These are phyloP conservation scores for Nipponia nippon DNA, from an alignment of 2,113 vertebrate genomes.

Conservation along the genomic window DNA sequence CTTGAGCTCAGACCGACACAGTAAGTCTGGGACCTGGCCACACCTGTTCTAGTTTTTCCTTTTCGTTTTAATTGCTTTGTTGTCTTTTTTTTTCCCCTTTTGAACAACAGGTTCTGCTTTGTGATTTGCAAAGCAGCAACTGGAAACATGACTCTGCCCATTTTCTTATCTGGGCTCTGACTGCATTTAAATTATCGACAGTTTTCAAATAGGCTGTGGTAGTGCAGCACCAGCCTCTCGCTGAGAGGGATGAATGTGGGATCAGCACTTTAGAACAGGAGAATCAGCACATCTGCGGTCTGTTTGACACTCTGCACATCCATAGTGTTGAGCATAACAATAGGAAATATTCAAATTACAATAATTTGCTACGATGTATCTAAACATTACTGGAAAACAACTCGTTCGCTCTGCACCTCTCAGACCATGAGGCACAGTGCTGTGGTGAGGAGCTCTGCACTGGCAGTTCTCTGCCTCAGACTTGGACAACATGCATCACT, in stretches of 20 bases:
- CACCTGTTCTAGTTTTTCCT: not conserved
- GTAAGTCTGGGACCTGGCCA: not conserved
- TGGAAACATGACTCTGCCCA: not conserved
- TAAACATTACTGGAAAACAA: not conserved
- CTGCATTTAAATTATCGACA: not conserved
- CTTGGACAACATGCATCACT: not conserved
- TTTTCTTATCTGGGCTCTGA: not conserved
- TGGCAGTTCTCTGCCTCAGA: fast-evolving
- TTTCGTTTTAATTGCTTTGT: not conserved
- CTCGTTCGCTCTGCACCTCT: not conserved
- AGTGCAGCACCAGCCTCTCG: not conserved
- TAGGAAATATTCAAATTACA: not conserved
- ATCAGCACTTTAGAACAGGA: not conserved
- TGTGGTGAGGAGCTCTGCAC: not conserved
- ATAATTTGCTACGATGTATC: not conserved
- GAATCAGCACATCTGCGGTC: not conserved
- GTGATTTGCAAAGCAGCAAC: not conserved
- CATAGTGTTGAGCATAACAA: not conserved
- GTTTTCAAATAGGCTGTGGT: not conserved
- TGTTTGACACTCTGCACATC: not conserved
- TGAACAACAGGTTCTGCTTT: not conserved
- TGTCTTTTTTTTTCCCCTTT: fast-evolving
- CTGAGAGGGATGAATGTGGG: not conserved
- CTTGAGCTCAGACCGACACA: not conserved
- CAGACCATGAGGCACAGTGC: fast-evolving